Evolutionary conservation across 2,797 vertebrate genomes (phyloP).

Genomic region (Sebastes steindachneri): DNA sequence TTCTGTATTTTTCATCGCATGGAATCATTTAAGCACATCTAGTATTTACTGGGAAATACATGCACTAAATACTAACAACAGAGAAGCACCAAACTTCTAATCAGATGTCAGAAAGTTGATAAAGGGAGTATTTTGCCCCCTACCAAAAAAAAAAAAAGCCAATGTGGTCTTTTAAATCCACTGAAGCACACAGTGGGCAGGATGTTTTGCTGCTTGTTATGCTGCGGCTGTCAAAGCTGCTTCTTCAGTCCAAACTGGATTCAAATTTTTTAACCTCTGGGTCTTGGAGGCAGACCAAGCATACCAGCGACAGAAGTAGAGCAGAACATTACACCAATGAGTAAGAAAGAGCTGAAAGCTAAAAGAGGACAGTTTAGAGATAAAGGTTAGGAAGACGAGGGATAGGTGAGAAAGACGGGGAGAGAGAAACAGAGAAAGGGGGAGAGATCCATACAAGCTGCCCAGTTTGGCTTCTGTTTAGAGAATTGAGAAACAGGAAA

Average conservation of each 20-base stretch:
- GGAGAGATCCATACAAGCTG: constrained; percentile 51
- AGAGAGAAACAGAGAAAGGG: not conserved
- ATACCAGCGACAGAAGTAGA: constrained; percentile 26
- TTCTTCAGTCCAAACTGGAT: constrained; percentile 25
- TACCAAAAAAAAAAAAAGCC: not conserved
- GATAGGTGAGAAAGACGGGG: not conserved
- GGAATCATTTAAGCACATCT: not conserved
- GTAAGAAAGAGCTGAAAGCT: not conserved
- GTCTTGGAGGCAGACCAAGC: constrained; percentile 23
- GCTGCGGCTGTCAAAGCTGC: constrained; percentile 40
- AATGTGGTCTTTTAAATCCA: constrained; percentile 3
- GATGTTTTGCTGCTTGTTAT: constrained; percentile 35
- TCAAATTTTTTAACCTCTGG: constrained; percentile 31
- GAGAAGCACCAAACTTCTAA: not conserved
- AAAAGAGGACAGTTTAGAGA: not conserved
- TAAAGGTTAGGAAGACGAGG: constrained; percentile 14
- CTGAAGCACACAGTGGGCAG: not conserved
- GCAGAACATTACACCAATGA: constrained; percentile 28
- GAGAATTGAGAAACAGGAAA: constrained; percentile 64
- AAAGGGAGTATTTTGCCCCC: not conserved
- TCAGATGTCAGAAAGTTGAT: not conserved
- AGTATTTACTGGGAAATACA: not conserved
- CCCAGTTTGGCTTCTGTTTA: constrained; percentile 57
- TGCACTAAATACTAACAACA: not conserved
- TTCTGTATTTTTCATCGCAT: not conserved